A percentile compares a stretch with the other conserved stretches of the same genome.
These are phyloP conservation scores for Macrosoma leucophasiata DNA, from an alignment of 2,888 invertebrate genomes.

Conservation along the genomic window DNA sequence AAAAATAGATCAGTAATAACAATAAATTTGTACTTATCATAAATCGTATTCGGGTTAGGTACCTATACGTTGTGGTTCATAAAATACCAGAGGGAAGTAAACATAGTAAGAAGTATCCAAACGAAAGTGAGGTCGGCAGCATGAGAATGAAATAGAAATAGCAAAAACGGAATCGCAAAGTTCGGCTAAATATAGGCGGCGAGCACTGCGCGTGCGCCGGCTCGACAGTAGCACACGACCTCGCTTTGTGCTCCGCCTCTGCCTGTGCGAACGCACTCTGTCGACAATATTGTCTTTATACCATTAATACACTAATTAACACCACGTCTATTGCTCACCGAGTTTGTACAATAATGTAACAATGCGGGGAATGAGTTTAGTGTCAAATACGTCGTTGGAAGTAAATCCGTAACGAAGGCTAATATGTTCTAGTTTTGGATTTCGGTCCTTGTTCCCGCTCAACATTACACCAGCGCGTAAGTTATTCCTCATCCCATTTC, in stretches of 20 bases:
- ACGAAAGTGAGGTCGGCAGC: constrained; percentile 51
- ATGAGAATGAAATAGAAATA: constrained; percentile 71
- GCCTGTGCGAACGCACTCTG: constrained; percentile 3
- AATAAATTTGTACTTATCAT: no score
- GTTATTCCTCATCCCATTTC: no score
- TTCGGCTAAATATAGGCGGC: constrained; percentile 67
- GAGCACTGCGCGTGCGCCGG: constrained; percentile 37
- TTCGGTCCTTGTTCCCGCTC: constrained; percentile 36
- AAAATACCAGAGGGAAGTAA: no score
- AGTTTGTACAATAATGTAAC: not conserved
- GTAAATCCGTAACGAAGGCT: constrained; percentile 37
- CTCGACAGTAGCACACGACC: constrained; percentile 32
- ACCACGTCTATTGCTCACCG: no score
- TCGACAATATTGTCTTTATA: constrained; percentile 1
- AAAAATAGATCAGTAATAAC: no score
- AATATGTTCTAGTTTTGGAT: constrained; percentile 44
- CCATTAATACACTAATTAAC: constrained; percentile 18
- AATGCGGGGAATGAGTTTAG: constrained; percentile 8
- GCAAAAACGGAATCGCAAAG: constrained; percentile 71
- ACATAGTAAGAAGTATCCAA: constrained; percentile 44
- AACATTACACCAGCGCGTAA: constrained; percentile 46
- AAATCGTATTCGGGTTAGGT: no score
- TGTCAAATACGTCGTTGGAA: constrained; percentile 10
- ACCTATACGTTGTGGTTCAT: no score
- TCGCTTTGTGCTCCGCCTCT: constrained; percentile 41